Base-by-base conservation (phyloP, 2,888 invertebrate species). In the Fissipunctia ypsillon region DNA sequence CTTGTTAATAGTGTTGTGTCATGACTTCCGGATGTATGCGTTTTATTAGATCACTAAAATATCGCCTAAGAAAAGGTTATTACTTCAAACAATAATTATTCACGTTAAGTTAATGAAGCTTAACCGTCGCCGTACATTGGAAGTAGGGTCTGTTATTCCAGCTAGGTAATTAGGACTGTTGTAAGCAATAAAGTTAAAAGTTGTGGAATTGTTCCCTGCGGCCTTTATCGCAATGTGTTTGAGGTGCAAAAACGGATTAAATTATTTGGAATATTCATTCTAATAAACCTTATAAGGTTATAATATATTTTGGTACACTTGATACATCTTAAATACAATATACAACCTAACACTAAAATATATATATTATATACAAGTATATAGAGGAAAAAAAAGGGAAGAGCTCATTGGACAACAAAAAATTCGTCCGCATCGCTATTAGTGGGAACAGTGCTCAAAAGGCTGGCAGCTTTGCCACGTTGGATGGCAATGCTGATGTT, bases 111-210 rank as follows among this genome's bases (percentile, higher is more conserved):
- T 73, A 86, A 84, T 79, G 76, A 67, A 80, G 82, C 79, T 71
- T 76, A 84, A 79, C 77, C 64, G 74, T 74, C 57, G 74, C 77
- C 69, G 78, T 76, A 84, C 84, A 86, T 86, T 87, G 82, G 71
- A 84, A 90, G 83, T 84, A 88, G 69, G 83, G 73, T 85, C 74
- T 81, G 76, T 78, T 81, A 85, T 86, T 72, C 86, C 78, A 75
- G 75, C 43, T 78, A 73, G 72, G 88, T 89, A 88, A 89, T 90
- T 89, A 89, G 84, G 84, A 87, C 87, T 88, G 86, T 86, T 88
- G 89, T 88, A 88, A 86, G 89, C 88, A 85, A 89, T 89, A 90
- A 90, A 89, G 85, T 90, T 89, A 78, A 86, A 89, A 90, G 83
- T 89, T 89, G 84, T 75, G 77, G 80, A 90, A 90, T 90, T 80